phyloP scores from a whole-genome alignment of 2,888 invertebrate species.

The Stenoptilia bipunctidactyla region DNA sequence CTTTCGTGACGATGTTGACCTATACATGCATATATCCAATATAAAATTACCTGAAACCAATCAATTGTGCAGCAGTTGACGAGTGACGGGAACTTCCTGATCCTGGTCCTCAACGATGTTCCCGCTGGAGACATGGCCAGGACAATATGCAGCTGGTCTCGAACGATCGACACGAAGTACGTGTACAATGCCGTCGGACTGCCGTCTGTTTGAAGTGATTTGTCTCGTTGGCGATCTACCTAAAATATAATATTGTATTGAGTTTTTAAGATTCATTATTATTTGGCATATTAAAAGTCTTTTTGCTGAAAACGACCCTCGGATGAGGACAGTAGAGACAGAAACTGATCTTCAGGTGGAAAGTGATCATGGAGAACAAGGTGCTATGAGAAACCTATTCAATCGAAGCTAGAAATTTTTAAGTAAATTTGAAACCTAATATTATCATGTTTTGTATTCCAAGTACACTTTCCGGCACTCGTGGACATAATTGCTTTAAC shows the following conservation, averaged over 20 bases:
- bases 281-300: neutral
- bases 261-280: neutral
- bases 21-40: neutral
- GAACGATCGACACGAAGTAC: conserved; percentile 87
- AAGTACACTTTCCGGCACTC: too few species aligned
- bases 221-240: conserved; percentile 90
- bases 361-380: too few species aligned
- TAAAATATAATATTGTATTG: conserved; percentile 26
- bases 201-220: conserved; percentile 91
- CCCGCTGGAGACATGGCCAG: conserved; percentile 94
- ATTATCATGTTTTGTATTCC: too few species aligned
- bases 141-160: conserved; percentile 91
- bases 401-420: too few species aligned
- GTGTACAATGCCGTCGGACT: conserved; percentile 91
- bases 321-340: too few species aligned
- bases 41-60: conserved; percentile 84
- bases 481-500: too few species aligned
- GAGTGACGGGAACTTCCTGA: conserved; percentile 92
- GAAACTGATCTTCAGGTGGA: too few species aligned
- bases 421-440: too few species aligned
- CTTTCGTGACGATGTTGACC: neutral
- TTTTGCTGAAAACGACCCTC: too few species aligned
- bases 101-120: conserved; percentile 82
- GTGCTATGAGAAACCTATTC: too few species aligned
- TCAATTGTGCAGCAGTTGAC: conserved; percentile 97